Evolutionary conservation across 2,797 vertebrate species (phyloP).

Genomic region (Acestrorhynchus altus): DNA sequence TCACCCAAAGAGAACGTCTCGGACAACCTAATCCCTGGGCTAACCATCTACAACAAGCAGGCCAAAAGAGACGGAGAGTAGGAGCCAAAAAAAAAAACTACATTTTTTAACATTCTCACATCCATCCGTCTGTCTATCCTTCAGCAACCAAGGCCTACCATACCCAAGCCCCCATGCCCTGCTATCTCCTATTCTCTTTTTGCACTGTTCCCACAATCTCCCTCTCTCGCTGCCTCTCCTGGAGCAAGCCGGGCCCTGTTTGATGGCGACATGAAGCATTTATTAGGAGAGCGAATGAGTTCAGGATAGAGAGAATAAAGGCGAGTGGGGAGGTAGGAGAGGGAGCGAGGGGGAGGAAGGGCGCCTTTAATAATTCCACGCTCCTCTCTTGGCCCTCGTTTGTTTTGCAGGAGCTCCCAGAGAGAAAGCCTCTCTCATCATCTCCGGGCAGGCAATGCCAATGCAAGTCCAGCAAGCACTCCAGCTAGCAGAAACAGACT

Average conservation of each 20-base stretch:
- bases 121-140: conserved; percentile 41
- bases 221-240: conserved; percentile 37
- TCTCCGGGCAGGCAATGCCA: conserved; percentile 36
- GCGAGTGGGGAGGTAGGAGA: conserved; percentile 34
- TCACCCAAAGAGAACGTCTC: conserved; percentile 38
- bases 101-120: conserved; percentile 56
- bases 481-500: conserved; percentile 31
- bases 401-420: conserved; percentile 47
- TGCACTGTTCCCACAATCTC: conserved; percentile 20
- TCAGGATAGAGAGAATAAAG: conserved; percentile 56
- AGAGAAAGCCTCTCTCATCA: conserved; percentile 38
- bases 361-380: conserved; percentile 56
- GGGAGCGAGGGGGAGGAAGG: conserved; percentile 14
- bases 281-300: conserved; percentile 57
- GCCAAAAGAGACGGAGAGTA: neutral
- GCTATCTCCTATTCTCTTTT: conserved; percentile 67
- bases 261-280: conserved; percentile 71
- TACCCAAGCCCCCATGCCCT: conserved; percentile 40
- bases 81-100: conserved; percentile 38
- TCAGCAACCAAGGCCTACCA: conserved; percentile 49
- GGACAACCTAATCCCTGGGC: conserved; percentile 24
- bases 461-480: conserved; percentile 37
- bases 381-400: conserved; percentile 54
- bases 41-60: conserved; percentile 39
- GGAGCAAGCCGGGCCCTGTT: conserved; percentile 55